These are phyloP conservation scores for Drosophila tristis DNA, from an alignment of 1,140 invertebrate genomes.

Conservation along the genomic window DNA sequence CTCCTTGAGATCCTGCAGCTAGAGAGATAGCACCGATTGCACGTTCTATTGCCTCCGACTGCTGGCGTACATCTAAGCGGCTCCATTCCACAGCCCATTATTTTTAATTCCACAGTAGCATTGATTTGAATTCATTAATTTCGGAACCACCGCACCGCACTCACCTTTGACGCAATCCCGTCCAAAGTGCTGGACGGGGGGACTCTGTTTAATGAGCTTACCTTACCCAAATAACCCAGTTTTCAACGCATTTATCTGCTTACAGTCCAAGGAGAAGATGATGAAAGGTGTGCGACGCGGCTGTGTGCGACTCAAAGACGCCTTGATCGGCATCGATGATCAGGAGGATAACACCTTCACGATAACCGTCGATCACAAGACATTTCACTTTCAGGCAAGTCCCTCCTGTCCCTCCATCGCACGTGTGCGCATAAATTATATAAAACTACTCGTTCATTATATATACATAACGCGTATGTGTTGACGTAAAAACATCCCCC, in stretches of 20 bases:
- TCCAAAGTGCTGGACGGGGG: too few relatives aligned
- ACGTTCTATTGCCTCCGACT: constrained; percentile 82
- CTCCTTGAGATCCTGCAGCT: constrained; percentile 2
- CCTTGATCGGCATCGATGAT: constrained; percentile 99
- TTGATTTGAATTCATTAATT: constrained; percentile 27
- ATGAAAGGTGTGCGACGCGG: constrained; percentile 97
- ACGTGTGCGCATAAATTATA: neutral
- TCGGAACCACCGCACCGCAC: neutral
- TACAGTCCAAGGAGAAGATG: constrained; percentile 99
- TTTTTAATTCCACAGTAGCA: constrained; percentile 84
- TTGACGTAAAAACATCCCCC: neutral
- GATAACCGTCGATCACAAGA: constrained; percentile 99
- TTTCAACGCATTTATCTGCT: constrained; percentile 58
- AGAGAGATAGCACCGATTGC: neutral
- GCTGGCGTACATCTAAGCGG: constrained; percentile 86
- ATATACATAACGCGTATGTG: neutral
- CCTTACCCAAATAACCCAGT: constrained; percentile 17
- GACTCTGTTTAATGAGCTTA: constrained; percentile 12
- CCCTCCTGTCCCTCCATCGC: too few relatives aligned
- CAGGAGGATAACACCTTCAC: constrained; percentile 99
- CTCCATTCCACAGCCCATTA: constrained; percentile 84
- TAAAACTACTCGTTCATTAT: neutral
- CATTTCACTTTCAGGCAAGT: constrained; percentile 96
- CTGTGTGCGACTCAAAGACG: constrained; percentile 96
- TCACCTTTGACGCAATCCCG: constrained; percentile 8